phyloP scores from a whole-genome alignment of 1,140 invertebrate species.

The Apis mellifera region DNA sequence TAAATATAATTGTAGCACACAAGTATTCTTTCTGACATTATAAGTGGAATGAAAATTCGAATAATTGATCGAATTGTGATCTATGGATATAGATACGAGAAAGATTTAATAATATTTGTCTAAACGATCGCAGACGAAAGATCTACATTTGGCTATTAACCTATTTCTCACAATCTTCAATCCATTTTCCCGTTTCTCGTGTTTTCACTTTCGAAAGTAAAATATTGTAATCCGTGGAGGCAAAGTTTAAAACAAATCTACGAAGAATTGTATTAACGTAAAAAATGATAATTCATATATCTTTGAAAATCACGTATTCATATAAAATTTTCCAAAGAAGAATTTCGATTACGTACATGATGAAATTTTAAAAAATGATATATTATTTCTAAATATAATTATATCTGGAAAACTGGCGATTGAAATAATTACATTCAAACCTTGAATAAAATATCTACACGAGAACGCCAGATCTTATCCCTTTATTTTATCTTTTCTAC shows the following conservation, averaged over 20 bases:
- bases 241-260: background rate
- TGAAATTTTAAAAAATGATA: background rate
- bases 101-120: slow-evolving; percentile 61
- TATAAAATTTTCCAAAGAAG: background rate
- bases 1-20: slow-evolving; percentile 10
- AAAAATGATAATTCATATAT: background rate
- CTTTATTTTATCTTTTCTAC: background rate
- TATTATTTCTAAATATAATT: background rate
- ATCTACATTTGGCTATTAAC: slow-evolving; percentile 18
- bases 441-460: background rate
- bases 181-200: background rate
- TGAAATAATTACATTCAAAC: too few relatives aligned
- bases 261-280: background rate
- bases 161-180: slow-evolving; percentile 13
- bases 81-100: slow-evolving; percentile 48
- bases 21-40: background rate
- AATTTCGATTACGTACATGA: background rate
- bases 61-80: slow-evolving; percentile 40
- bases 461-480: background rate
- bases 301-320: background rate
- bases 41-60: background rate
- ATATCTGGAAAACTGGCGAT: background rate
- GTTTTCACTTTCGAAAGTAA: slow-evolving; percentile 41
- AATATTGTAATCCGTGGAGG: background rate
- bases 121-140: slow-evolving; percentile 63